Evolutionary conservation across 1,140 invertebrate genomes (phyloP), one percentile per base, ranked within the genome.

Genomic region (Drosophila ogumai): DNA sequence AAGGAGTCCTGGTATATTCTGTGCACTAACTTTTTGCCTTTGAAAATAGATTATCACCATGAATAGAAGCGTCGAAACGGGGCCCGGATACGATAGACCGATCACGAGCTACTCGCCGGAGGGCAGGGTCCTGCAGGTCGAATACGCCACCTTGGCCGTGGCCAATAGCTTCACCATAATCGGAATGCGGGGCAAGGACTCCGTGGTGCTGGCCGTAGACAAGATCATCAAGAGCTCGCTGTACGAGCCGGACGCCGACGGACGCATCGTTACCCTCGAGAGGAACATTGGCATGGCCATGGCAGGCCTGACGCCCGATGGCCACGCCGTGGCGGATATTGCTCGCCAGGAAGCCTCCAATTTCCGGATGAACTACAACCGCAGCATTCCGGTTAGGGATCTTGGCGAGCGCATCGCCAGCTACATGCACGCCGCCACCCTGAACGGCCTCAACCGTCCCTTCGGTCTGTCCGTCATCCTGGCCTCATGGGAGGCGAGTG

Each of bases 41-140:
- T 28, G 25, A 28, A 28, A 6, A 28, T 28, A 28, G 6, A 28
- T 28, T 28, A 28, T 28, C 25, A 28, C 6, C 25, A 28, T 28
- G 25, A 28, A 28, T 6, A 28, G 6, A 28, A 28, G 25, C 25
- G 25, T 6, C 6, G 6, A 6, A 28, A 28, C 25, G 25, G 25
- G 25, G 25, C 25, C 25, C 25, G 25, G 25, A 98, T 99, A 99
- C 93, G 99, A 99, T 95, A 94, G 99, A 75, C 99, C 98, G 67
- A 98, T 99, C 8, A 99, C 99, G 15, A 98, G 99, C 94, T 99
- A 99, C 94, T 99, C 99, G 8, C 99, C 99, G 12, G 99, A 99
- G 93, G 99, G 99, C 10, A 94, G 98, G 86, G 98, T 99, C 46
- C 99, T 99, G 94, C 98, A 99, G 96, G 98, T 99, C 0, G 99